These are phyloP conservation scores for Ganaspis sp. DNA, from an alignment of 1,140 invertebrate species.

Conservation along the genomic window DNA sequence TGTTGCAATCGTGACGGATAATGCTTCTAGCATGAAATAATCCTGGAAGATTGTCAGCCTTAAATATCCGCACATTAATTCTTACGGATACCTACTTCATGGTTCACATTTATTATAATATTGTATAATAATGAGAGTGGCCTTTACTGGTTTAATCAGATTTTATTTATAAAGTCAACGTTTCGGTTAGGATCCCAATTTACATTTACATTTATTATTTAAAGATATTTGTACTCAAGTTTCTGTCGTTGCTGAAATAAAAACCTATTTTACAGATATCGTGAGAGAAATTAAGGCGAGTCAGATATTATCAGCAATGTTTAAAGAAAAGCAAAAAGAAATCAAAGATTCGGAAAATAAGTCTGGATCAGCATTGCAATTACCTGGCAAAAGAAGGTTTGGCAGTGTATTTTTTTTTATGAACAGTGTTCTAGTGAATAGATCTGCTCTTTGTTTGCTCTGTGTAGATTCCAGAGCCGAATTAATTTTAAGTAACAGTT, in stretches of 20 bases:
- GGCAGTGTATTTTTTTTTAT: neutral
- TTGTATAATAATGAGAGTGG: no score
- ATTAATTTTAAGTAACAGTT: no score
- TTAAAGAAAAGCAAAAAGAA: neutral
- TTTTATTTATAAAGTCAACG: no score
- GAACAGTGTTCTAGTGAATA: neutral
- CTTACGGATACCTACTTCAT: neutral
- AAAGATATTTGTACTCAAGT: neutral
- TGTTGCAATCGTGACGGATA: neutral
- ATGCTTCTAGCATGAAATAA: neutral
- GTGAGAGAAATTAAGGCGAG: neutral
- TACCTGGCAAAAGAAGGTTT: neutral
- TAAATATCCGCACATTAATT: neutral
- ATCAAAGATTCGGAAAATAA: neutral
- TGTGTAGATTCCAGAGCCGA: neutral
- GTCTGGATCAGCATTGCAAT: no score
- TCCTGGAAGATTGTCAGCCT: neutral
- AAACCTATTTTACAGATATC: neutral
- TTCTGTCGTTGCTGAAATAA: neutral
- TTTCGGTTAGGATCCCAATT: no score
- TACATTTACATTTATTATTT: neutral
- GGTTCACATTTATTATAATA: neutral
- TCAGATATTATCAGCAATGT: neutral
- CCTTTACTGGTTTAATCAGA: no score
- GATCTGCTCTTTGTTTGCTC: neutral